Evolutionary conservation across 23 tunicate genomes (phyloP).

Genomic region (Pegea sp.): DNA sequence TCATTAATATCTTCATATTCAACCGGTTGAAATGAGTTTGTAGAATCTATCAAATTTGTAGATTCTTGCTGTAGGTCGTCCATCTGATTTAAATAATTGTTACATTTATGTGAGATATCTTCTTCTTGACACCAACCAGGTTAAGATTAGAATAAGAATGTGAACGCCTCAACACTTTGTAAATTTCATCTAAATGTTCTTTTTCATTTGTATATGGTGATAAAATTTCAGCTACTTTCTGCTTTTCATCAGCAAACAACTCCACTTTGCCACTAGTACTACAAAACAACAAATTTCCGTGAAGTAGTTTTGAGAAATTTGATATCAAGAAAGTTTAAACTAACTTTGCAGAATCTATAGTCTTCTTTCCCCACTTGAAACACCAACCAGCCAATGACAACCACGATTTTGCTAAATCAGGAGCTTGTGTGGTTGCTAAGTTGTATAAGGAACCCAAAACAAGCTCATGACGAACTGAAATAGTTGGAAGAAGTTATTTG

Average conservation of each 20-base stretch:
- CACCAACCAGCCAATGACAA: constrained; percentile 73
- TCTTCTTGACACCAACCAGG: constrained; percentile 3
- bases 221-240: constrained; percentile 17
- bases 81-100: too few species aligned
- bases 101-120: too few species aligned
- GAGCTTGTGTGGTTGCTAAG: constrained; percentile 56
- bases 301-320: too few species aligned
- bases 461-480: constrained; percentile 57
- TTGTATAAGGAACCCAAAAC: constrained; percentile 54
- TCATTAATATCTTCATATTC: not conserved
- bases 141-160: constrained; percentile 8
- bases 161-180: constrained; percentile 30
- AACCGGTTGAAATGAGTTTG: not conserved
- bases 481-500: not conserved
- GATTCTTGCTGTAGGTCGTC: not conserved
- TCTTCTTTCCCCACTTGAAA: constrained; percentile 92
- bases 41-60: not conserved
- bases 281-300: too few species aligned
- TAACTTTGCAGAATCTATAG: constrained; percentile 62
- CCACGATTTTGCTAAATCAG: constrained; percentile 74
- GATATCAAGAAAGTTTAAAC: too few species aligned
- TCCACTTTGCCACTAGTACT: constrained; percentile 44
- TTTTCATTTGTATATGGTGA: constrained; percentile 18
- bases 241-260: constrained; percentile 20
- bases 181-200: constrained; percentile 43